phyloP scores from a whole-genome alignment of 2,113 vertebrate genomes.

The Carettochelys insculpta region DNA sequence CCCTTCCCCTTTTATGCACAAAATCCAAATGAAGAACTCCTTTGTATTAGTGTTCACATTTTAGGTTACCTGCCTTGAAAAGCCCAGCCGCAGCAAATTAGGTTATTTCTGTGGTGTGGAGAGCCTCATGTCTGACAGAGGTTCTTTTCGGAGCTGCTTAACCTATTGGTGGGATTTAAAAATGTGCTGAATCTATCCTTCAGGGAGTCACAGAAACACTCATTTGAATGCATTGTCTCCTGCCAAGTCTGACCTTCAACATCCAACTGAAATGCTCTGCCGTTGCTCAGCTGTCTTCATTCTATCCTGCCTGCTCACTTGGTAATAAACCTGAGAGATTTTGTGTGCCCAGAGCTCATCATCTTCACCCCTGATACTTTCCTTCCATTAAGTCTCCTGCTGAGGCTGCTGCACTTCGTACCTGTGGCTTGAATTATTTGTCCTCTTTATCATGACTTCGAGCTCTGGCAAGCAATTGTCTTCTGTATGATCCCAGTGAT shows the following conservation, averaged over 20 bases:
- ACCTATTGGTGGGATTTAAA: conserved; percentile 57
- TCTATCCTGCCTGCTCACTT: conserved; percentile 1
- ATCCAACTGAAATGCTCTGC: neutral
- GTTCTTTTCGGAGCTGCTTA: neutral
- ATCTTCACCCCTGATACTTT: neutral
- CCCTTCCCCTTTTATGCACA: neutral
- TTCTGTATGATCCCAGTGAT: conserved; percentile 21
- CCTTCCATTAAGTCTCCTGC: conserved; percentile 1
- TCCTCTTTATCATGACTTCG: neutral
- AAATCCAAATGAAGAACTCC: neutral
- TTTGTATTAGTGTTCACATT: neutral
- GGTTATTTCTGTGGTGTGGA: neutral
- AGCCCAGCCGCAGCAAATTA: neutral
- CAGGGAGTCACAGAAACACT: conserved; percentile 33
- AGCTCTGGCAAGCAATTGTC: neutral
- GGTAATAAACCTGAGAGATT: conserved; percentile 28
- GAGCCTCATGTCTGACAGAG: neutral
- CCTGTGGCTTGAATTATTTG: neutral
- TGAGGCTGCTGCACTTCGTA: conserved; percentile 7
- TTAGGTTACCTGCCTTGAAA: neutral
- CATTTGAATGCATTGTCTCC: conserved; percentile 59
- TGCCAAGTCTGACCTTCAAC: conserved; percentile 56
- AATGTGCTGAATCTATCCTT: conserved; percentile 53
- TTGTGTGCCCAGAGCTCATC: neutral
- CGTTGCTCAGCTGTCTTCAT: conserved; percentile 9